Base-by-base conservation (phyloP, 2,113 vertebrate species). In the Monopterus albus region DNA sequence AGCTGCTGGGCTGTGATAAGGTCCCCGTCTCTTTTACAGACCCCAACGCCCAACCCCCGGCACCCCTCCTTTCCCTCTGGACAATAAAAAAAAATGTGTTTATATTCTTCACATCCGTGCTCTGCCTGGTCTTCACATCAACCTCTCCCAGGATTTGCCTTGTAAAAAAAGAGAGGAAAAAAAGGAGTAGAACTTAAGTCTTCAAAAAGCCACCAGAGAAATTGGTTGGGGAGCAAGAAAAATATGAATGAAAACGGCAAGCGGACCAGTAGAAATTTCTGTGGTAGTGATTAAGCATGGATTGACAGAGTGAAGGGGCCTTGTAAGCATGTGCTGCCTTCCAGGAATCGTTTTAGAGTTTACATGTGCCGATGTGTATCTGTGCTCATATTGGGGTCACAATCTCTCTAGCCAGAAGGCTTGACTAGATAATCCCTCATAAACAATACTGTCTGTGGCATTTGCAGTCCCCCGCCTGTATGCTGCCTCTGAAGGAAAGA, bases 1-100 rank as follows among this genome's bases (percentile, higher is more conserved):
- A 94, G 94, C 96, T 98, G 97, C 95, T 95, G 92, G 77, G 88
- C 87, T 87, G 94, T 89, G 97, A 99, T 98, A 99, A 98, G 96
- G 91, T 90, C 83, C 93, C 70, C 91, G 70, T 89, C 90, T 91
- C 94, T 94, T 94, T 93, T 94, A 90, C 83, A 84, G 90, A 86
- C 86, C 84, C 75, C 78, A 39, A 66, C 65, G 52, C 86, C 86
- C 82, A 81, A 63, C 79, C 87, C 82, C 73, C 62, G 28, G 72
- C 58, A 84, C 87, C 88, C 87, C 58, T 60, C 58, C 75, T 63
- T 82, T 93, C 93, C 93, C 94, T 89, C 88, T 84, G 92, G 92
- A 95, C 94, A 95, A 95, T 92, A 91, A 93, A 79, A 87, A 87
- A 93, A 91, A 77, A 64, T 55, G 94, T 95, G 94, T 96, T 96